A percentile compares a stretch with the other conserved stretches of the same genome.
Conservation (phyloP, 2,888 invertebrate species). For the Chymomyza amoena region DNA sequence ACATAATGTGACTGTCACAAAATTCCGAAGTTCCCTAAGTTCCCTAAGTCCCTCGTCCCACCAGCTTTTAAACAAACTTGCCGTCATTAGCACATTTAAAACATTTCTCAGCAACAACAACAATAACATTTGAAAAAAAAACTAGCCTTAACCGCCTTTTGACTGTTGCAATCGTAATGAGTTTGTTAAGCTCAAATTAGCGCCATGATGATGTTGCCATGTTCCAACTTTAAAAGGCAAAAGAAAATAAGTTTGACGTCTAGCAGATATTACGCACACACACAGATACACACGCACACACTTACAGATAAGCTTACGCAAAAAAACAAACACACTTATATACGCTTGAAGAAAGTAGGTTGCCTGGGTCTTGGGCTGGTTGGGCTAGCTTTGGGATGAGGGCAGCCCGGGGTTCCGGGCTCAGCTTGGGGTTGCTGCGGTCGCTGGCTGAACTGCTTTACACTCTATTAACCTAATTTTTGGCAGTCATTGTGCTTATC, state of each 20-base stretch:
- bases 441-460: constrained; percentile 39
- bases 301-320: background rate
- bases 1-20: too few species aligned
- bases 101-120: constrained; percentile 8
- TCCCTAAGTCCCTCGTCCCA: too few species aligned
- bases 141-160: background rate
- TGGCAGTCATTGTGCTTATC: constrained; percentile 54
- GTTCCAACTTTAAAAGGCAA: background rate
- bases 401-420: too few species aligned
- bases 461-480: constrained; percentile 76
- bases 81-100: too few species aligned
- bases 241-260: background rate
- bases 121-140: constrained; percentile 13
- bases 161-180: constrained; percentile 58
- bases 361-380: constrained; percentile 27
- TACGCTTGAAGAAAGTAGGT: constrained; percentile 56
- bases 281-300: background rate
- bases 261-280: background rate
- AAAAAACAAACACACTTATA: background rate
- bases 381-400: background rate
- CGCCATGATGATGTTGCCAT: constrained; percentile 1
- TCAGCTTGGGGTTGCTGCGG: background rate
- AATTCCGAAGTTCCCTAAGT: too few species aligned
- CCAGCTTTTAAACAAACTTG: too few species aligned
- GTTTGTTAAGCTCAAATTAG: constrained; percentile 59